Conservation (phyloP, 2,797 vertebrate genomes). For the Platalea minor region DNA sequence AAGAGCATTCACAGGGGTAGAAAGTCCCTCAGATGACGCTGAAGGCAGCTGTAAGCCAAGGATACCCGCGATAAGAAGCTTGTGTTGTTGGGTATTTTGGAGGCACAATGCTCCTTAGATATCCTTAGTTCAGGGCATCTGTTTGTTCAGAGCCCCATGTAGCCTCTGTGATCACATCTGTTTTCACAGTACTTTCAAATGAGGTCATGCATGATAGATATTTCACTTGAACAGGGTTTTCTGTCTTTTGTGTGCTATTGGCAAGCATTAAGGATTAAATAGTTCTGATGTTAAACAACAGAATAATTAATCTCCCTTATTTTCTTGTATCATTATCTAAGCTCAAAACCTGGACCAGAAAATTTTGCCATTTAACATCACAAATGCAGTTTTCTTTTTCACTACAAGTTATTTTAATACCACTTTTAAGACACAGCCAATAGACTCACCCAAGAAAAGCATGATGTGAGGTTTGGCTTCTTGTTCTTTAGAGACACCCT, state of each 20-base stretch:
- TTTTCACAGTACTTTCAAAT: neutral
- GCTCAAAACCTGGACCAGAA: neutral
- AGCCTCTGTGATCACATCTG: neutral
- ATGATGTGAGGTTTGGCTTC: neutral
- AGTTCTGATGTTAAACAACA: neutral
- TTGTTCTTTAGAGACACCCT: neutral
- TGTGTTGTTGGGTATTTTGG: neutral
- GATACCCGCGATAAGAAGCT: neutral
- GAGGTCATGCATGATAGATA: neutral
- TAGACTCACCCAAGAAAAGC: neutral
- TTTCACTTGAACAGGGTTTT: neutral
- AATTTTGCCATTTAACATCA: neutral
- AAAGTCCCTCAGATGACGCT: neutral
- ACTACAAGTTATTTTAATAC: neutral
- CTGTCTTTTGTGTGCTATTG: neutral
- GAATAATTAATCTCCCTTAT: neutral
- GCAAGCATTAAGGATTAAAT: neutral
- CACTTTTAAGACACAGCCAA: neutral
- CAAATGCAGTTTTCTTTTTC: neutral
- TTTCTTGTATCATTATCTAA: neutral
- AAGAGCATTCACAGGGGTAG: neutral
- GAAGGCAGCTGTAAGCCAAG: neutral
- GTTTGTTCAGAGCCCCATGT: neutral
- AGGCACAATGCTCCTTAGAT: neutral
- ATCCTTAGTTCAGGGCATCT: neutral